Evolutionary conservation across 2,888 invertebrate genomes (phyloP).

Genomic region (Eupithecia subumbrata): DNA sequence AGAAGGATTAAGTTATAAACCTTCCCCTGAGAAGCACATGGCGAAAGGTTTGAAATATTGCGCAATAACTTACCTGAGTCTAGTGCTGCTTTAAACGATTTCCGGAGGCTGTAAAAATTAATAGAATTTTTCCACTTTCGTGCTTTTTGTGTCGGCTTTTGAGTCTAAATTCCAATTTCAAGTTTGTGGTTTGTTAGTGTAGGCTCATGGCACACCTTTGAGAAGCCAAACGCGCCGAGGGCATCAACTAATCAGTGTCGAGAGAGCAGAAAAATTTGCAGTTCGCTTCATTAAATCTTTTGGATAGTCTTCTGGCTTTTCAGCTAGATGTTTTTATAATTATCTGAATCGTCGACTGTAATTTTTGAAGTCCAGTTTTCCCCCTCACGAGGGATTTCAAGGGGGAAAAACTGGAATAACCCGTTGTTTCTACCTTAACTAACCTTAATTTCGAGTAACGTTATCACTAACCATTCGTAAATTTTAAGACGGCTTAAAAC

Average conservation of each 20-base stretch:
- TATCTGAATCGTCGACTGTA: no score
- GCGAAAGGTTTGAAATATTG: slow-evolving; percentile 58
- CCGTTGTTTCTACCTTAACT: no score
- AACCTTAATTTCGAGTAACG: no score
- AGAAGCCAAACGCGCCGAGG: not conserved
- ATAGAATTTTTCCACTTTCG: slow-evolving; percentile 13
- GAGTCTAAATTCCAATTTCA: not conserved
- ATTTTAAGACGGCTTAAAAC: no score
- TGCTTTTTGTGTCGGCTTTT: not conserved
- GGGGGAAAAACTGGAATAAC: no score
- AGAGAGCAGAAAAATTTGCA: not conserved
- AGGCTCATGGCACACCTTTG: not conserved
- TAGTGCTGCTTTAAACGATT: slow-evolving; percentile 17
- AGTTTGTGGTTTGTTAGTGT: not conserved
- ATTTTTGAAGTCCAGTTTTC: no score
- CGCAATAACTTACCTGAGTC: slow-evolving; percentile 54
- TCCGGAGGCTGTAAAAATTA: slow-evolving; percentile 23
- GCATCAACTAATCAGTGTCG: not conserved
- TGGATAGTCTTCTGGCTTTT: not conserved
- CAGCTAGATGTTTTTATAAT: no score
- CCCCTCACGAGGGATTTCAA: no score
- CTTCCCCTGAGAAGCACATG: slow-evolving; percentile 55
- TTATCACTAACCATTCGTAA: no score
- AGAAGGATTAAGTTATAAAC: slow-evolving; percentile 47
- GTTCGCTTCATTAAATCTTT: not conserved